Evolutionary conservation across 1,140 invertebrate species (phyloP).

Genomic region (Drosophila pandora): DNA sequence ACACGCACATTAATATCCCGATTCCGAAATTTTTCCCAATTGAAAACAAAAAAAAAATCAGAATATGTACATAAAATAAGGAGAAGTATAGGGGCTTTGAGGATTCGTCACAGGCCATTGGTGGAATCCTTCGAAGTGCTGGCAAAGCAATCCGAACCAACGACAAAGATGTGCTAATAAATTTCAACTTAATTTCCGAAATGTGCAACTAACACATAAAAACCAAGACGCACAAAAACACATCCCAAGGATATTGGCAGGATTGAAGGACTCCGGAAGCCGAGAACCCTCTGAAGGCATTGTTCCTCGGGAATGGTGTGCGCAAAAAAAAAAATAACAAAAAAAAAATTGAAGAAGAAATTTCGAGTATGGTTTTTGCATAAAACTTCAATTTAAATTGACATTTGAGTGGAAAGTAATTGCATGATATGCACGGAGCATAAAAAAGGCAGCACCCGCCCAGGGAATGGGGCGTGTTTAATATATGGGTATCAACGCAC

Average conservation of each 20-base stretch:
- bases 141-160: slow-evolving; percentile 73
- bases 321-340: neutral
- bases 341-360: slow-evolving; percentile 24
- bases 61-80: neutral
- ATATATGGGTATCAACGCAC: slow-evolving; percentile 48
- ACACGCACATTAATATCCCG: slow-evolving; percentile 46
- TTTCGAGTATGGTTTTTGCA: slow-evolving; percentile 80
- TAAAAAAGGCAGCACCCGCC: slow-evolving; percentile 69
- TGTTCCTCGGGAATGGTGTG: slow-evolving; percentile 23
- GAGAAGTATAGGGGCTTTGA: slow-evolving; percentile 31
- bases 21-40: neutral
- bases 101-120: slow-evolving; percentile 51
- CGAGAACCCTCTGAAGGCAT: slow-evolving; percentile 25
- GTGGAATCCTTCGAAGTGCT: slow-evolving; percentile 41
- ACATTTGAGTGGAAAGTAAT: slow-evolving; percentile 82
- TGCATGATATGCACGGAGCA: slow-evolving; percentile 76
- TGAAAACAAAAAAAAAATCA: slow-evolving; percentile 4
- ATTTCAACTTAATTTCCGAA: slow-evolving; percentile 81
- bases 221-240: slow-evolving; percentile 39
- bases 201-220: slow-evolving; percentile 81
- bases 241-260: slow-evolving; percentile 1
- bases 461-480: slow-evolving; percentile 65
- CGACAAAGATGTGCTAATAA: slow-evolving; percentile 81
- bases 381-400: slow-evolving; percentile 82
- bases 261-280: neutral